Percentiles rank a stretch among this genome's conserved stretches.
Evolutionary conservation across 2,797 vertebrate species (phyloP).

Genomic region (Acipenser ruthenus): DNA sequence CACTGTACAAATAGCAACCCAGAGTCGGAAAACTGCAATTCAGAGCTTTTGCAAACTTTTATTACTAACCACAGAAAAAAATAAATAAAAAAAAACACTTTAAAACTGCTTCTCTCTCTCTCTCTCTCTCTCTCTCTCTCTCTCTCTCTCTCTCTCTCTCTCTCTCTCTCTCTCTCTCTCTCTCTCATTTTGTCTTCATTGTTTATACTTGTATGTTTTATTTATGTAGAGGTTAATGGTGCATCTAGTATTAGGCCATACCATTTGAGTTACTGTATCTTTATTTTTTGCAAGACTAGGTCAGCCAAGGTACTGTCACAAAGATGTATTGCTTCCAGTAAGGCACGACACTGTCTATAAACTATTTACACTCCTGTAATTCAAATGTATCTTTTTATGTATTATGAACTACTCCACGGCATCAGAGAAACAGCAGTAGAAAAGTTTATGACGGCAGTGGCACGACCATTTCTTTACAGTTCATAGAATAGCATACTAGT

Average conservation of each 20-base stretch:
- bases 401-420: background rate
- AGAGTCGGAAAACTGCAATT: too few species aligned
- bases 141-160: constrained; percentile 10
- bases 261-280: background rate
- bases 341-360: background rate
- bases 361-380: background rate
- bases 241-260: background rate
- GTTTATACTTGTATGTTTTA: background rate
- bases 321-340: background rate
- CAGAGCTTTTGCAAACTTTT: too few species aligned
- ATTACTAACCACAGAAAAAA: too few species aligned
- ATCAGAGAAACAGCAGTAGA: too few species aligned
- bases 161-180: constrained; percentile 30
- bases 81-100: too few species aligned
- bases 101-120: too few species aligned
- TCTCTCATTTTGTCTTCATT: constrained; percentile 35
- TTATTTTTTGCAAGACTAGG: background rate
- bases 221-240: background rate
- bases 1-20: too few species aligned
- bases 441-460: too few species aligned
- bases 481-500: too few species aligned
- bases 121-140: too few species aligned
- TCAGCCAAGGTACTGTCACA: background rate
- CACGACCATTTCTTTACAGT: too few species aligned
- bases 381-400: constrained; percentile 3